phyloP scores from a whole-genome alignment of 2,888 invertebrate genomes.

The Heliconius hortense region DNA sequence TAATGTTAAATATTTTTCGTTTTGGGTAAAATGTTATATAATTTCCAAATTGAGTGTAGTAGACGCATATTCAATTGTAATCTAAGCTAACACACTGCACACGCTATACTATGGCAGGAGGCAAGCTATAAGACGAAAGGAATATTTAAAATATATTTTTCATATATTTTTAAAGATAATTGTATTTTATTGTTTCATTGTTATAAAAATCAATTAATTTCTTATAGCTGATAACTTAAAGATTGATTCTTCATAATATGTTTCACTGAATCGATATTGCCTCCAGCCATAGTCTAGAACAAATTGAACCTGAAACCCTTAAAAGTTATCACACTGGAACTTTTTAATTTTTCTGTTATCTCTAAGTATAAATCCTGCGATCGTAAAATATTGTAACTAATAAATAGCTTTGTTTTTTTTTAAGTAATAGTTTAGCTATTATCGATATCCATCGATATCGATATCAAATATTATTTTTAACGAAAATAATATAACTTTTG shows the following conservation, averaged over 20 bases:
- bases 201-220: conserved; percentile 13
- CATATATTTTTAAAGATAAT: conserved; percentile 11
- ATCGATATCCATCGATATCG: background rate
- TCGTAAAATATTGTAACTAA: background rate
- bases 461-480: background rate
- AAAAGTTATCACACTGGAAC: conserved; percentile 36
- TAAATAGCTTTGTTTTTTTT: background rate
- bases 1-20: conserved; percentile 38
- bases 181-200: conserved; percentile 4
- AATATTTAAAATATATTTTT: conserved; percentile 6
- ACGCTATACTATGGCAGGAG: conserved; percentile 32
- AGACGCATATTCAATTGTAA: conserved; percentile 43
- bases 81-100: conserved; percentile 31
- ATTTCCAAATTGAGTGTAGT: conserved; percentile 51
- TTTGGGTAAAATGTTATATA: conserved; percentile 45
- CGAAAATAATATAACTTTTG: conserved; percentile 6
- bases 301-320: conserved; percentile 28
- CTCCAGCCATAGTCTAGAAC: conserved; percentile 32
- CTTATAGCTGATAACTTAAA: conserved; percentile 22
- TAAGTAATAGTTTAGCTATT: background rate
- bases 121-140: conserved; percentile 22
- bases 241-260: conserved; percentile 28
- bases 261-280: conserved; percentile 25
- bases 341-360: background rate
- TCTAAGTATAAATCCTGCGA: background rate